These are phyloP conservation scores for Myzus persicae DNA, from an alignment of 1,140 invertebrate genomes.

Conservation along the genomic window DNA sequence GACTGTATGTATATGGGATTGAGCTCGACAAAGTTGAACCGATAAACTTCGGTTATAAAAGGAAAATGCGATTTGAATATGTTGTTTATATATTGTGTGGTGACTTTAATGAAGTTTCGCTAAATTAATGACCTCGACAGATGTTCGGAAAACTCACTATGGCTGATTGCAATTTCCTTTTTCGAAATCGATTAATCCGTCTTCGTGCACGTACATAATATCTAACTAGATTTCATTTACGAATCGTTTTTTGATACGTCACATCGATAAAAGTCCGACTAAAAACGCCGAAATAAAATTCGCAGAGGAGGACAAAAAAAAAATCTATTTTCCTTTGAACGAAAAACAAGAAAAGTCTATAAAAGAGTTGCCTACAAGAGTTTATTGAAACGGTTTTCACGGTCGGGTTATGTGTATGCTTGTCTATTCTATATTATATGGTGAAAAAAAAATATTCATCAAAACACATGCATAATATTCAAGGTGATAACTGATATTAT, in stretches of 20 bases:
- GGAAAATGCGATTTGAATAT: neutral
- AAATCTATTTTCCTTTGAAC: too few relatives aligned
- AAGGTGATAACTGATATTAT: too few relatives aligned
- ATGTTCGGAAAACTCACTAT: neutral
- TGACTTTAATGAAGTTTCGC: neutral
- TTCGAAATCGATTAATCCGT: neutral
- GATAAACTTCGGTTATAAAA: neutral
- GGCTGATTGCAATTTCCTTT: neutral
- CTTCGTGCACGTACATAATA: neutral
- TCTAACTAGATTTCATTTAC: neutral
- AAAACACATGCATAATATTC: neutral
- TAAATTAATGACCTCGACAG: neutral
- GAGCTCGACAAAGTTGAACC: neutral
- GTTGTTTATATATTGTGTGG: neutral
- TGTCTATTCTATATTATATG: neutral
- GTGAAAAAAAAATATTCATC: neutral
- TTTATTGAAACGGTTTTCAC: neutral
- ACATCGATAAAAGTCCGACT: neutral
- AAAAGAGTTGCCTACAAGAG: too few relatives aligned
- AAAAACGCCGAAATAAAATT: neutral
- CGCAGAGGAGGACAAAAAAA: neutral
- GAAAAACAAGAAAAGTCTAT: too few relatives aligned
- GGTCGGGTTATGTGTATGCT: neutral
- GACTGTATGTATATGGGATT: neutral
- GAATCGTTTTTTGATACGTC: neutral